Evolutionary conservation across 2,113 vertebrate genomes (phyloP).

Genomic region (Triplophysa dalaica): DNA sequence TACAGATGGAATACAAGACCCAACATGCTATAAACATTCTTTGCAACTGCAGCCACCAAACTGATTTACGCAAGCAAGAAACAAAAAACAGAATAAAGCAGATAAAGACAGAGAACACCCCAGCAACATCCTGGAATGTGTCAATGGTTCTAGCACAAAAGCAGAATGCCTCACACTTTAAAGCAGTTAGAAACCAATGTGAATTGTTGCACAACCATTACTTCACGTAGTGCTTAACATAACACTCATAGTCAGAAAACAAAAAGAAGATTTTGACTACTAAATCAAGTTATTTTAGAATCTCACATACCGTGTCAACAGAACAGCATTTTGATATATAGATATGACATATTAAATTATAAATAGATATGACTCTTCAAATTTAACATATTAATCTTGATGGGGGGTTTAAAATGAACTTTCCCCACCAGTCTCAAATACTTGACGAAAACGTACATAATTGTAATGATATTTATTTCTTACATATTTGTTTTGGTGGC

Average conservation of each 20-base stretch:
- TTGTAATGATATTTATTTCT: too few species aligned
- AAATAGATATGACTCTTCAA: not conserved
- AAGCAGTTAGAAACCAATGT: not conserved
- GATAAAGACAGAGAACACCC: constrained; percentile 5
- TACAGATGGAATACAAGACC: constrained; percentile 57
- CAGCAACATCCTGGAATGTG: constrained; percentile 12
- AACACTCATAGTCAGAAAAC: not conserved
- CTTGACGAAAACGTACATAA: too few species aligned
- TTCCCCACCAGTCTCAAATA: too few species aligned
- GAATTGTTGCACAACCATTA: not conserved
- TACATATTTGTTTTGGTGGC: too few species aligned
- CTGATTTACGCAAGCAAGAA: constrained; percentile 18
- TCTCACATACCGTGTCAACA: too few species aligned
- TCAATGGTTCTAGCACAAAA: not conserved
- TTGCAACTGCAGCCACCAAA: not conserved
- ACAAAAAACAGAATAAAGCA: not conserved
- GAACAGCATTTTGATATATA: too few species aligned
- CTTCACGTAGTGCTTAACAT: not conserved
- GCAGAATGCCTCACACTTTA: not conserved
- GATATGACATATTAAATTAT: too few species aligned
- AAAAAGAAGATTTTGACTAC: not conserved
- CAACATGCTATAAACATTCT: constrained; percentile 58
- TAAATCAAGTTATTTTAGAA: not conserved
- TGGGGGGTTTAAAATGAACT: not conserved
- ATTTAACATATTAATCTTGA: too few species aligned